Evolutionary conservation across 1,140 invertebrate species (phyloP).

Genomic region (Drosophila quadrilineata): DNA sequence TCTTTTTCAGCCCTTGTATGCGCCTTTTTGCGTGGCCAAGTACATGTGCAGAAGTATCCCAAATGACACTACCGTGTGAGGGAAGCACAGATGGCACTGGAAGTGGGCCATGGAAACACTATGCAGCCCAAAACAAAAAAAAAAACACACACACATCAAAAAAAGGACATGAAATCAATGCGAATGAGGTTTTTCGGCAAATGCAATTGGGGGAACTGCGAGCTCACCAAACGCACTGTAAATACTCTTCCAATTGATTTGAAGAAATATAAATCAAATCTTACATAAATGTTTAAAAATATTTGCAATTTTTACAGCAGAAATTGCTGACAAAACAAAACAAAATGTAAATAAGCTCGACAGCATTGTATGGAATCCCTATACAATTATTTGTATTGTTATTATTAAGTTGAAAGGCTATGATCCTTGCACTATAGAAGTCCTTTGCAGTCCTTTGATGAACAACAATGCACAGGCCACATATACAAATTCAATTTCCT

Average conservation of each 20-base stretch:
- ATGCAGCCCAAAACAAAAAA: too few species aligned
- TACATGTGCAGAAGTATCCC: conserved; percentile 65
- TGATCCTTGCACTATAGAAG: too few species aligned
- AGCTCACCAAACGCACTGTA: not conserved
- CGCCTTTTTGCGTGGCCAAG: conserved; percentile 73
- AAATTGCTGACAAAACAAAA: too few species aligned
- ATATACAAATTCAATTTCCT: conserved; percentile 70
- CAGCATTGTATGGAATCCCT: too few species aligned
- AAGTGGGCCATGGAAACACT: conserved; percentile 36
- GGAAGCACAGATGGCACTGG: too few species aligned
- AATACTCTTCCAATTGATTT: not conserved
- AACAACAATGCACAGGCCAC: conserved; percentile 8
- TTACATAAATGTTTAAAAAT: too few species aligned
- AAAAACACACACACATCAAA: too few species aligned
- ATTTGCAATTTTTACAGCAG: too few species aligned
- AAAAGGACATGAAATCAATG: conserved; percentile 50
- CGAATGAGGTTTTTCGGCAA: conserved; percentile 35
- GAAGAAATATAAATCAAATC: not conserved
- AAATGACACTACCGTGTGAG: conserved; percentile 62
- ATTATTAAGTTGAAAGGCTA: conserved; percentile 37
- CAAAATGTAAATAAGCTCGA: too few species aligned
- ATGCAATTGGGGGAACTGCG: not conserved
- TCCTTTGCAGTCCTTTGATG: too few species aligned
- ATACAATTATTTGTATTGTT: conserved; percentile 23
- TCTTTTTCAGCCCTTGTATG: conserved; percentile 67